phyloP scores from a whole-genome alignment of 2,888 invertebrate genomes.

The Chrysomela aeneicollis region DNA sequence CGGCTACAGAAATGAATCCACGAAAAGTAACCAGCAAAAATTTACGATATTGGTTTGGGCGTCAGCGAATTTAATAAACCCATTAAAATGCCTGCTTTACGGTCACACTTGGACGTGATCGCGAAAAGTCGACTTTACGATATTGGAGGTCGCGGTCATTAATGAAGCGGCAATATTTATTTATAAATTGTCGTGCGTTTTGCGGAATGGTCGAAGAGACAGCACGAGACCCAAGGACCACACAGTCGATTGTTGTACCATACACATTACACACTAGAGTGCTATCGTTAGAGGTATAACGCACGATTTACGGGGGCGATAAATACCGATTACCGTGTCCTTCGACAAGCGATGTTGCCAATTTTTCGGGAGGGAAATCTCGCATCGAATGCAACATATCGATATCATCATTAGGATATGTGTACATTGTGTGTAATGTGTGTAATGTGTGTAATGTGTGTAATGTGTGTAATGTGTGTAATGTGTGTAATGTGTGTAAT shows the following conservation, averaged over 20 bases:
- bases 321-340: slow-evolving; percentile 42
- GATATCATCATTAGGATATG: no score
- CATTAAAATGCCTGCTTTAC: slow-evolving; percentile 54
- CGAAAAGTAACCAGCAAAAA: neutral
- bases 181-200: slow-evolving; percentile 50
- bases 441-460: no score
- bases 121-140: slow-evolving; percentile 48
- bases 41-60: slow-evolving; percentile 48
- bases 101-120: slow-evolving; percentile 53
- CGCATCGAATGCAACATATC: no score
- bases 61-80: slow-evolving; percentile 55
- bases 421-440: no score
- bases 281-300: slow-evolving; percentile 45
- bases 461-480: no score
- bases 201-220: slow-evolving; percentile 46
- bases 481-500: no score
- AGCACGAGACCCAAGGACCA: slow-evolving; percentile 48
- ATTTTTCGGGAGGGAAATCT: neutral
- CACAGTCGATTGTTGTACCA: slow-evolving; percentile 45
- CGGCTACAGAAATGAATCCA: neutral
- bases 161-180: slow-evolving; percentile 52
- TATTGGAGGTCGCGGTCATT: slow-evolving; percentile 48
- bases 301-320: slow-evolving; percentile 48
- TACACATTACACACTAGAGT: slow-evolving; percentile 41
- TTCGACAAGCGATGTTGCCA: slow-evolving; percentile 23